Conservation (phyloP, 1,140 invertebrate species). For the Leptopilina clavipes region DNA sequence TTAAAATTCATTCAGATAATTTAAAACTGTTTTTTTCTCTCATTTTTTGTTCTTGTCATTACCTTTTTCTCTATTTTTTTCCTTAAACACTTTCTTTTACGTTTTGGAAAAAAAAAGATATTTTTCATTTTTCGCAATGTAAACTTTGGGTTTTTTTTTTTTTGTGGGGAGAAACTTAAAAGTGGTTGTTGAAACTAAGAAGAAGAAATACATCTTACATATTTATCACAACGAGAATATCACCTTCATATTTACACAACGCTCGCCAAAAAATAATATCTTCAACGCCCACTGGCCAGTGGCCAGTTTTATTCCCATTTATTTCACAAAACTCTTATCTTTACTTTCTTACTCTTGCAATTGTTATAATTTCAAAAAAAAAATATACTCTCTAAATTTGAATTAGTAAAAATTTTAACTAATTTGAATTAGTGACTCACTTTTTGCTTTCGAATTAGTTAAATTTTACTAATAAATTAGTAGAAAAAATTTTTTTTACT, state of each 20-base stretch:
- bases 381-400: too few relatives aligned
- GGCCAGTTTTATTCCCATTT: slow-evolving; percentile 1
- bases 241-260: not conserved
- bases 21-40: not conserved
- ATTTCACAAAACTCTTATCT: not conserved
- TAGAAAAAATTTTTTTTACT: too few relatives aligned
- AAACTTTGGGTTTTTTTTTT: too few relatives aligned
- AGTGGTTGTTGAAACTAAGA: not conserved
- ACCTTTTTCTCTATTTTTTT: too few relatives aligned
- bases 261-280: slow-evolving; percentile 10
- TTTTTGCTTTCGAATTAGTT: too few relatives aligned
- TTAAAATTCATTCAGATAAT: slow-evolving; percentile 1
- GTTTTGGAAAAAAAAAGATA: not conserved
- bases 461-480: too few relatives aligned
- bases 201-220: not conserved
- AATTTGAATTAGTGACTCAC: too few relatives aligned
- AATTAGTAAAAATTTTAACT: too few relatives aligned
- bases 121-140: not conserved
- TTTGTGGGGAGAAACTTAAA: not conserved
- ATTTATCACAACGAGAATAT: not conserved
- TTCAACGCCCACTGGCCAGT: not conserved
- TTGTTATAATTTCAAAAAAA: not conserved
- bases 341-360: not conserved
- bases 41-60: too few relatives aligned
- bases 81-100: not conserved